These are phyloP conservation scores for Cacatua alba DNA, from an alignment of 2,113 vertebrate species.

Conservation along the genomic window DNA sequence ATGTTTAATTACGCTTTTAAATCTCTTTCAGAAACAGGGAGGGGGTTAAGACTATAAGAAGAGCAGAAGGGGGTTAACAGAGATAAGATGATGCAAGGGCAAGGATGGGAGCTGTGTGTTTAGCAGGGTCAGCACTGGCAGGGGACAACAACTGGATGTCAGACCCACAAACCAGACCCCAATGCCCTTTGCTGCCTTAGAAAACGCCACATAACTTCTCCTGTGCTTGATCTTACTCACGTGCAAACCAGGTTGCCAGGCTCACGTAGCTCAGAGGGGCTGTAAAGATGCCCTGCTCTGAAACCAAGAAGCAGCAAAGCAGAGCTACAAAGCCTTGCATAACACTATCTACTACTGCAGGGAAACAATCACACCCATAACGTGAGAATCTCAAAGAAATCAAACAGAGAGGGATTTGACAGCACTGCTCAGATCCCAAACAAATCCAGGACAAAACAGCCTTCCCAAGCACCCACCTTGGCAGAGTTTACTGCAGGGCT, in stretches of 20 bases:
- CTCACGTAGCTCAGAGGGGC: background rate
- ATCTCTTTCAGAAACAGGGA: background rate
- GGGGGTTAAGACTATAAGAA: background rate
- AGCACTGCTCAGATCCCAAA: background rate
- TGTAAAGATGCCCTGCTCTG: background rate
- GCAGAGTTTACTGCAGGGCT: slow-evolving; percentile 92
- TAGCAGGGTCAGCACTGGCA: background rate
- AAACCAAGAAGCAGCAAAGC: background rate
- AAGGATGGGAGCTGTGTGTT: background rate
- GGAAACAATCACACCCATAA: background rate
- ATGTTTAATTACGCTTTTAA: background rate
- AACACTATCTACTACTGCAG: background rate
- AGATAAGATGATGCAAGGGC: background rate
- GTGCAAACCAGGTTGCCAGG: background rate
- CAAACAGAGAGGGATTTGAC: background rate
- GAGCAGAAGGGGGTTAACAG: fast-evolving
- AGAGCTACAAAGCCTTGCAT: background rate
- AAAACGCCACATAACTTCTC: background rate
- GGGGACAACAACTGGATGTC: background rate
- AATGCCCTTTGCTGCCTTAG: background rate
- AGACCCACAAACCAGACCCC: background rate
- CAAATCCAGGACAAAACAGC: background rate
- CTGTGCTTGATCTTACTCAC: background rate
- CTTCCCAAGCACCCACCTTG: slow-evolving; percentile 82
- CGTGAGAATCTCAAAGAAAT: background rate